phyloP scores from a whole-genome alignment of 2,113 vertebrate species.

The Ammospiza caudacuta region DNA sequence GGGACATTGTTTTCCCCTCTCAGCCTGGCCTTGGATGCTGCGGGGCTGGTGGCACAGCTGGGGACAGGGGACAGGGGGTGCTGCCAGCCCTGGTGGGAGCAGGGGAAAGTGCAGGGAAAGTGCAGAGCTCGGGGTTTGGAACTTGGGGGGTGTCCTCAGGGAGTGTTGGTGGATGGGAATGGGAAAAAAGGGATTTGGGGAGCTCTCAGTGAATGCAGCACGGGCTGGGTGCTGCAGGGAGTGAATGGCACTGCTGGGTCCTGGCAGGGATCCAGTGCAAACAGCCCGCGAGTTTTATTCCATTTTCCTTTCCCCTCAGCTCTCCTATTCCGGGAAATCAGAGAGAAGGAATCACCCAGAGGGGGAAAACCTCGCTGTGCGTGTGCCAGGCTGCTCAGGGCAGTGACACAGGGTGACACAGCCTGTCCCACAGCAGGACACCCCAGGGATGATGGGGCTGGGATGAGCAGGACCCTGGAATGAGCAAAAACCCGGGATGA shows the following conservation, averaged over 20 bases:
- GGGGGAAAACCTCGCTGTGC: not conserved
- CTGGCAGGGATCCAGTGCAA: fast-evolving
- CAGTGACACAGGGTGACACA: too few species aligned
- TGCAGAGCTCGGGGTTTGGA: fast-evolving
- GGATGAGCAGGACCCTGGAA: not conserved
- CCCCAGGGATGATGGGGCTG: not conserved
- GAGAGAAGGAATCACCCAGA: not conserved
- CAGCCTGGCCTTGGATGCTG: constrained; percentile 41
- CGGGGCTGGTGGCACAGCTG: not conserved
- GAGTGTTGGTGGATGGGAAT: fast-evolving
- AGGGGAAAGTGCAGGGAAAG: not conserved
- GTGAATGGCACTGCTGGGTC: not conserved
- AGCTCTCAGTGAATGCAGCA: fast-evolving
- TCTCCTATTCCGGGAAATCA: not conserved
- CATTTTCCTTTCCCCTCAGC: not conserved
- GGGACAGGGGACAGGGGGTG: not conserved
- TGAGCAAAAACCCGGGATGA: not conserved
- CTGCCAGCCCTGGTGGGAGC: not conserved
- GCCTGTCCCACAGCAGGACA: too few species aligned
- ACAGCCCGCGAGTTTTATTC: fast-evolving
- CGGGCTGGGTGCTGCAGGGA: not conserved
- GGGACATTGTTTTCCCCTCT: constrained; percentile 4
- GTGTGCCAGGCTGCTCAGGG: fast-evolving
- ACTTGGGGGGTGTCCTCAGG: fast-evolving
- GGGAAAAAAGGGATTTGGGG: not conserved